A percentile compares a stretch with the other conserved stretches of the same genome.
Conservation (phyloP, 2,797 vertebrate genomes). For the Garrulus glandarius region DNA sequence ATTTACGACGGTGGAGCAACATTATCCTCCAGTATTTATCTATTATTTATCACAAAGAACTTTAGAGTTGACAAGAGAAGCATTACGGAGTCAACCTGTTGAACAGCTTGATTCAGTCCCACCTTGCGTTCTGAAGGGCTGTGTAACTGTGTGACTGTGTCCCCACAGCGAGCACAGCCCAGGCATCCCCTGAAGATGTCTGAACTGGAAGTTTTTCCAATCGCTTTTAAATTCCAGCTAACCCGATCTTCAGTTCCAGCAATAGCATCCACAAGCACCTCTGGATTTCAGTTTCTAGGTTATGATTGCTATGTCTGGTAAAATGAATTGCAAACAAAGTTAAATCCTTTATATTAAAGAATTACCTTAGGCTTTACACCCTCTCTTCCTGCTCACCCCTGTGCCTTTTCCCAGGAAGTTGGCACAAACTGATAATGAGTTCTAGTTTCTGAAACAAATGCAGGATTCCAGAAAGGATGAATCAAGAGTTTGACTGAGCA, state of each 20-base stretch:
- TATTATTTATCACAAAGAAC: slow-evolving; percentile 33
- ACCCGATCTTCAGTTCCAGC: neutral
- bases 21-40: slow-evolving; percentile 3
- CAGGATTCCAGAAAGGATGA: too few species aligned
- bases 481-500: fast-evolving
- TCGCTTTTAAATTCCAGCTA: neutral
- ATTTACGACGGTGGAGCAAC: neutral
- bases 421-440: neutral
- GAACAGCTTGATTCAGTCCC: neutral
- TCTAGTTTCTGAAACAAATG: neutral
- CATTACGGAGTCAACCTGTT: neutral
- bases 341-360: neutral
- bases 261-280: neutral
- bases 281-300: neutral
- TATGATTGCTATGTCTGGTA: neutral
- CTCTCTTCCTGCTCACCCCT: fast-evolving
- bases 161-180: fast-evolving
- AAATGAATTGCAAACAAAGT: neutral
- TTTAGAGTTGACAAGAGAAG: neutral
- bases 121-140: neutral
- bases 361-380: neutral
- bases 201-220: neutral
- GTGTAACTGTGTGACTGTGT: neutral
- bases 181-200: neutral
- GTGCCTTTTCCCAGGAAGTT: fast-evolving